A percentile compares a stretch with the other conserved stretches of the same genome.
These are phyloP conservation scores for Sycophaga agraensis DNA, from an alignment of 1,140 invertebrate species.

Conservation along the genomic window DNA sequence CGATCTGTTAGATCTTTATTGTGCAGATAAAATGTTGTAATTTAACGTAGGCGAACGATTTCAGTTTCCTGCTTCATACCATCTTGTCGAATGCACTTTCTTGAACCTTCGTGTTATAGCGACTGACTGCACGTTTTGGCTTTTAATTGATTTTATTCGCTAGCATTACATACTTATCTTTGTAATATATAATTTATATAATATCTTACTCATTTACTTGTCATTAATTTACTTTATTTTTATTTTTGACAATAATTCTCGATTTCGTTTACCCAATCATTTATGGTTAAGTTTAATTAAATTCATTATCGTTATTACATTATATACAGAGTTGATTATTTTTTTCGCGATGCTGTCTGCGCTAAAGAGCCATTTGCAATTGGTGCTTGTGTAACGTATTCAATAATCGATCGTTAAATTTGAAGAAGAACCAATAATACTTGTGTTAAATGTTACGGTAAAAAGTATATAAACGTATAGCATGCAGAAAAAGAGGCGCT, in stretches of 20 bases:
- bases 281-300: slow-evolving; percentile 35
- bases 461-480: slow-evolving; percentile 25
- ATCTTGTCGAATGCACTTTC: too few relatives aligned
- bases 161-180: slow-evolving; percentile 22
- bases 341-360: slow-evolving; percentile 39
- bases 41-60: neutral
- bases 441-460: slow-evolving; percentile 11
- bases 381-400: neutral
- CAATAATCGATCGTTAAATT: slow-evolving; percentile 9
- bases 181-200: slow-evolving; percentile 25
- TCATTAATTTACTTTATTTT: slow-evolving; percentile 12
- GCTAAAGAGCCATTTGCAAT: slow-evolving; percentile 32
- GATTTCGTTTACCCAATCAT: slow-evolving; percentile 29
- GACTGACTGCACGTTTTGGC: neutral
- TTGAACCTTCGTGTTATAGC: neutral
- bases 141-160: slow-evolving; percentile 24
- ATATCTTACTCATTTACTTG: slow-evolving; percentile 18
- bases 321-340: slow-evolving; percentile 52
- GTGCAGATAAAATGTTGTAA: neutral
- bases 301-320: slow-evolving; percentile 46
- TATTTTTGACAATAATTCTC: slow-evolving; percentile 21
- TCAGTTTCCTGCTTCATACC: neutral
- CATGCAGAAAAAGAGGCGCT: slow-evolving; percentile 16
- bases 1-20: neutral
- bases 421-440: slow-evolving; percentile 9